These are phyloP conservation scores for Lasiurus cinereus DNA, from an alignment of 2,113 vertebrate genomes.

Conservation along the genomic window DNA sequence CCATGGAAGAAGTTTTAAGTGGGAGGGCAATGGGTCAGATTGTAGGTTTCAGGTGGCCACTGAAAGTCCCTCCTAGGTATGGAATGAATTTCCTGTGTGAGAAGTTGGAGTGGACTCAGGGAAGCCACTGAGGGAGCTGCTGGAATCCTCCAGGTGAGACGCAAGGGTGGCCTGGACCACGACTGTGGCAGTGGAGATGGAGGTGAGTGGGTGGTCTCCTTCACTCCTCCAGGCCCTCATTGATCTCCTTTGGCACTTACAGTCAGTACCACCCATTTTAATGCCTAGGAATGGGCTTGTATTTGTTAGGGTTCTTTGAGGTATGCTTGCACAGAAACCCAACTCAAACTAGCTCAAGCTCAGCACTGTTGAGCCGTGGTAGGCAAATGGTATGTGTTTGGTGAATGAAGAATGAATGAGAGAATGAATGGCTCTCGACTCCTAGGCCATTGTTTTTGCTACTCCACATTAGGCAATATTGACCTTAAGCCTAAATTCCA, in stretches of 20 bases:
- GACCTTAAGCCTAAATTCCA: conserved; percentile 29
- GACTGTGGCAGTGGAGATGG: not conserved
- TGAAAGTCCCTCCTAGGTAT: not conserved
- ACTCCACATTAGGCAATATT: not conserved
- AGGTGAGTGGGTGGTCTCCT: not conserved
- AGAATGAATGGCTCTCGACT: not conserved
- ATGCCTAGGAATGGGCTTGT: not conserved
- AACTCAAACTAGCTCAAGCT: not conserved
- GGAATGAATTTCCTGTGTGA: not conserved
- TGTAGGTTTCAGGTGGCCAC: not conserved
- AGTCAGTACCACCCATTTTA: not conserved
- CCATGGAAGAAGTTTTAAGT: not conserved
- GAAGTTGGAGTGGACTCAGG: not conserved
- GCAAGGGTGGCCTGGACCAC: not conserved
- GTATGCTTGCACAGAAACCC: not conserved
- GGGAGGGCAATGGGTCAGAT: not conserved
- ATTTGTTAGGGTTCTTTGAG: not conserved
- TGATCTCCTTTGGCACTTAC: not conserved
- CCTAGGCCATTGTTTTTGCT: conserved; percentile 23
- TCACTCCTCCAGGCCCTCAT: not conserved
- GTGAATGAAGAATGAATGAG: not conserved
- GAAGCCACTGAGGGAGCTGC: not conserved
- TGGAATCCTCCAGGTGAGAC: not conserved
- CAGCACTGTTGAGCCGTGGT: not conserved
- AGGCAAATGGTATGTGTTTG: not conserved